phyloP scores from a whole-genome alignment of 2,113 vertebrate genomes.

The Thalassarche chlororhynchos region DNA sequence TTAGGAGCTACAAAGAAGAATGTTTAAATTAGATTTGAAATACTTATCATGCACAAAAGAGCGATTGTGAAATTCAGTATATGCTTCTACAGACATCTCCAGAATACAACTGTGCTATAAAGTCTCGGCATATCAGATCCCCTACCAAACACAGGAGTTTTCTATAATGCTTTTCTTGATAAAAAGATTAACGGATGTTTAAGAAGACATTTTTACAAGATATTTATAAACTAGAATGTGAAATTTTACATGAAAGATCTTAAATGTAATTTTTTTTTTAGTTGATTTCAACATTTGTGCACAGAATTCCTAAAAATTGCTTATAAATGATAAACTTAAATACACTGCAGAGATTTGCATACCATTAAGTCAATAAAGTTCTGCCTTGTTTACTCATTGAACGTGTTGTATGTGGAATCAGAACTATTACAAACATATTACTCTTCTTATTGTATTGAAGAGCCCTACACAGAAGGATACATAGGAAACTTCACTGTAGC shows the following conservation, averaged over 20 bases:
- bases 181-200: neutral
- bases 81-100: neutral
- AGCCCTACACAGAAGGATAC: neutral
- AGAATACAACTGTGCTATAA: neutral
- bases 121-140: neutral
- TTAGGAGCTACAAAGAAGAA: neutral
- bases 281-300: neutral
- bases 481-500: neutral
- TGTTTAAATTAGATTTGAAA: neutral
- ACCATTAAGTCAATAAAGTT: neutral
- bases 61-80: neutral
- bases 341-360: neutral
- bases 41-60: neutral
- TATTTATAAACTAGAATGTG: neutral
- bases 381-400: neutral
- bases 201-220: neutral
- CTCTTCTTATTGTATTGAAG: neutral
- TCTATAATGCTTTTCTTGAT: neutral
- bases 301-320: neutral
- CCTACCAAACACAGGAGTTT: neutral
- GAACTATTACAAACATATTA: neutral
- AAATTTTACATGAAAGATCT: neutral
- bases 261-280: neutral
- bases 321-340: neutral
- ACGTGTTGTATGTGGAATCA: neutral